Conservation (phyloP, 2,888 invertebrate species). For the Anorthoa munda region DNA sequence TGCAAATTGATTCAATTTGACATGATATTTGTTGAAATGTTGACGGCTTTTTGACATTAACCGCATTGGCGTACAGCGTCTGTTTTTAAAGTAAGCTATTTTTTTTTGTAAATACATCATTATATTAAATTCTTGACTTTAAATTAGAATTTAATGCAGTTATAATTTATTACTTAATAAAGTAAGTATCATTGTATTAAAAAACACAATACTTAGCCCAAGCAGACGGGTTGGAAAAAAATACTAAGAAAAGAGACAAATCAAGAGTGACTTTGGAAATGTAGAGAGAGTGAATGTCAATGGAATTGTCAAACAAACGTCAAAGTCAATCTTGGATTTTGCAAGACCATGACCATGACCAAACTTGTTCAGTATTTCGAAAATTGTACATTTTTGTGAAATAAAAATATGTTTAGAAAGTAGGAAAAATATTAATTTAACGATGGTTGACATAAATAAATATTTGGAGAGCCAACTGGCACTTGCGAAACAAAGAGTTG, state of each 20-base stretch:
- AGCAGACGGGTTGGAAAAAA: too few species aligned
- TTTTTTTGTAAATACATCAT: too few species aligned
- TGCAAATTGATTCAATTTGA: constrained; percentile 22
- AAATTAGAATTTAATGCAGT: too few species aligned
- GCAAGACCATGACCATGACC: background rate
- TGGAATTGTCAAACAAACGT: background rate
- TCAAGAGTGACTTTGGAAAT: constrained; percentile 4
- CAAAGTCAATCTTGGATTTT: background rate
- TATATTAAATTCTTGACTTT: too few species aligned
- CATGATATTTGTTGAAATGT: constrained; percentile 20
- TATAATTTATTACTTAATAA: too few species aligned
- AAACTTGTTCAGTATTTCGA: constrained; percentile 16
- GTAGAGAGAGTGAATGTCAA: background rate
- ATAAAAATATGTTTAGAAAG: background rate
- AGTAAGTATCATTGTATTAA: too few species aligned
- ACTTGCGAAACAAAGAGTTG: constrained; percentile 80
- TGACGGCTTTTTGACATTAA: constrained; percentile 1
- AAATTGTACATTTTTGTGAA: background rate
- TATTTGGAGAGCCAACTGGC: constrained; percentile 86
- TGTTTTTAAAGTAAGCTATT: constrained; percentile 6
- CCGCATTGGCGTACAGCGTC: background rate
- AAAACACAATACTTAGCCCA: too few species aligned
- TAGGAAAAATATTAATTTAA: constrained; percentile 6
- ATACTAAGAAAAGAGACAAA: too few species aligned
- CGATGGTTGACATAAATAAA: constrained; percentile 86